phyloP scores from a whole-genome alignment of 1,140 invertebrate genomes.

The Mesaphorura yosii region DNA sequence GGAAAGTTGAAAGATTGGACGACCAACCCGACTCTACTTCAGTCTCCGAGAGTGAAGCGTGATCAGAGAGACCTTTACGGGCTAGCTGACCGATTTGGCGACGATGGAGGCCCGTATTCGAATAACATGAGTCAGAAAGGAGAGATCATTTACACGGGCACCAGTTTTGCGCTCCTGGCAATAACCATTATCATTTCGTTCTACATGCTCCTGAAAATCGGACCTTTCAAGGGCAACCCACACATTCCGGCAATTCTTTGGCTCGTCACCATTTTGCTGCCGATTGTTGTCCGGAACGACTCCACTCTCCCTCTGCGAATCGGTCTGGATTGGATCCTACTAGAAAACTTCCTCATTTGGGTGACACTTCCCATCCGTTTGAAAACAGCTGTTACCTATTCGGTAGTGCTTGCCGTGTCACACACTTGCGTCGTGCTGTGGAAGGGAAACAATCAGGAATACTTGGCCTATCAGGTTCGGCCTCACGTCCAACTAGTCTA shows the following conservation, averaged over 20 bases:
- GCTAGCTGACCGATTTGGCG: neutral
- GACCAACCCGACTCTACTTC: too few relatives aligned
- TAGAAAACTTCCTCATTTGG: constrained; percentile 74
- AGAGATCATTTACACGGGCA: constrained; percentile 2
- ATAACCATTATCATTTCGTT: constrained; percentile 16
- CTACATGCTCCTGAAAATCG: constrained; percentile 22
- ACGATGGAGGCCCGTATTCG: neutral
- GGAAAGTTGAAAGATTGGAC: too few relatives aligned
- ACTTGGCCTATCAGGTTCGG: constrained; percentile 46
- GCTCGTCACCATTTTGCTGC: constrained; percentile 21
- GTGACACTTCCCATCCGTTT: constrained; percentile 64
- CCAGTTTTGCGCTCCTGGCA: neutral
- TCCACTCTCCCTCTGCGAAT: constrained; percentile 40
- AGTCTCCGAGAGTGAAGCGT: too few relatives aligned
- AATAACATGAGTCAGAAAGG: too few relatives aligned
- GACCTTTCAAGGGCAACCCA: constrained; percentile 17
- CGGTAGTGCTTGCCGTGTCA: constrained; percentile 44
- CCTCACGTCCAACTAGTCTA: neutral
- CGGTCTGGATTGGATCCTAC: constrained; percentile 60
- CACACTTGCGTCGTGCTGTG: constrained; percentile 47
- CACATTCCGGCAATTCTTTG: constrained; percentile 29
- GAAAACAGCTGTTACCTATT: constrained; percentile 42
- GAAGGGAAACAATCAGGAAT: constrained; percentile 36
- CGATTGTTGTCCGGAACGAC: constrained; percentile 34
- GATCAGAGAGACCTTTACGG: neutral